phyloP scores from a whole-genome alignment of 35 echinoderm and acorn worm species.

The Amphiura filiformis region DNA sequence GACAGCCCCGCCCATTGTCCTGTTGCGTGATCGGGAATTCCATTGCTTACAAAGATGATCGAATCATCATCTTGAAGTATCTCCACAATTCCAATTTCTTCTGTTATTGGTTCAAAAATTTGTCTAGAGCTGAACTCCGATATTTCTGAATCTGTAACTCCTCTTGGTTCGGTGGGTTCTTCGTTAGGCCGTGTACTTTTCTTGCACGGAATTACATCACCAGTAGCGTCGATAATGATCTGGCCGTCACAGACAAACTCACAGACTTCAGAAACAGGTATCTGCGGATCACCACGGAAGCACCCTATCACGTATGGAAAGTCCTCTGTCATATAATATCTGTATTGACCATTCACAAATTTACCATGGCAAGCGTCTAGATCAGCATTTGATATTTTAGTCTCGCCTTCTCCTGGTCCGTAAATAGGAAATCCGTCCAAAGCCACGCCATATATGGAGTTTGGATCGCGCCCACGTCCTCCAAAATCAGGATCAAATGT shows the following conservation, averaged over 20 bases:
- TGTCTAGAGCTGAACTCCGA: not conserved
- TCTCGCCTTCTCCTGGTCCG: not conserved
- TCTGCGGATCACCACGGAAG: not conserved
- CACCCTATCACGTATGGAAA: not conserved
- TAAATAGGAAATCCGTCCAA: not conserved
- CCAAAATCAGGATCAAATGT: not conserved
- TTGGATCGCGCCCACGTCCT: not conserved
- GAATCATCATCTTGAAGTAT: not conserved
- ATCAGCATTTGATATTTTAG: not conserved
- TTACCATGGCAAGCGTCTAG: not conserved
- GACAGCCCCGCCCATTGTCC: not conserved
- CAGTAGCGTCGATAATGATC: not conserved
- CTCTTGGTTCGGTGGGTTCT: too few species aligned
- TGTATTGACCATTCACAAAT: not conserved
- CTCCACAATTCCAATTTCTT: not conserved
- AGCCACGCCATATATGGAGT: not conserved
- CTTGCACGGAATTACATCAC: too few species aligned
- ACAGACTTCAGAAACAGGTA: not conserved
- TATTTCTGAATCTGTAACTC: not conserved
- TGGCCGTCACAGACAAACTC: not conserved
- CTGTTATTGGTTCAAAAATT: not conserved
- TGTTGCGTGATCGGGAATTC: not conserved
- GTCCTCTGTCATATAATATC: not conserved
- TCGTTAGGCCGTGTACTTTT: too few species aligned
- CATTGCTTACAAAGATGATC: not conserved